Evolutionary conservation across 2,797 vertebrate species (phyloP).

Genomic region (Columba guinea): DNA sequence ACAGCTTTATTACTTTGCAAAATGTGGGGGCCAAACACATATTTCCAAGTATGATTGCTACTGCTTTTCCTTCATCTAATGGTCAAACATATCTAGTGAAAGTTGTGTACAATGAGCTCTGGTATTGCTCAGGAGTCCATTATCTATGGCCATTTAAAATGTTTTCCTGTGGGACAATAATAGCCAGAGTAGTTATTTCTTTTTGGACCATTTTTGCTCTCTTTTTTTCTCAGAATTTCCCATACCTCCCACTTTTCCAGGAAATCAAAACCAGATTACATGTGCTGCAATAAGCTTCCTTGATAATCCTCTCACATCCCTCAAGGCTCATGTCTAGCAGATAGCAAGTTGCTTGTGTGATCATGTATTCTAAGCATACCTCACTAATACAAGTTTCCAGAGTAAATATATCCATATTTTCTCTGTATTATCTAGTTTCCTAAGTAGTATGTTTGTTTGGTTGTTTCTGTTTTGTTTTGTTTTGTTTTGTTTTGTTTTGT

Average conservation of each 20-base stretch:
- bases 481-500: background rate
- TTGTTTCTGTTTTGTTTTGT: no score
- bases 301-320: background rate
- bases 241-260: background rate
- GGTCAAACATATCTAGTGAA: background rate
- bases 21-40: background rate
- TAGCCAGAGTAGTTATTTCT: background rate
- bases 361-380: background rate
- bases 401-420: conserved; percentile 13
- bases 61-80: conserved; percentile 3
- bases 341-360: conserved; percentile 5
- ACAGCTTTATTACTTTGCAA: conserved; percentile 28
- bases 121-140: conserved; percentile 10
- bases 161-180: background rate
- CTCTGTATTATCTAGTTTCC: background rate
- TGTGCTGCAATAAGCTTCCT: background rate
- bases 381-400: background rate
- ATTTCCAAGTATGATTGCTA: conserved; percentile 18
- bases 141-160: conserved; percentile 21
- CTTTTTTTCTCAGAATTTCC: background rate
- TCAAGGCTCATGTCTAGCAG: background rate
- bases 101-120: background rate
- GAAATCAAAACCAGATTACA: conserved; percentile 15
- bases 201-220: background rate
- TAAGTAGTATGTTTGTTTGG: no score